These are phyloP conservation scores for Lasioglossum figueresi DNA, from an alignment of 2,888 invertebrate genomes.

Conservation along the genomic window DNA sequence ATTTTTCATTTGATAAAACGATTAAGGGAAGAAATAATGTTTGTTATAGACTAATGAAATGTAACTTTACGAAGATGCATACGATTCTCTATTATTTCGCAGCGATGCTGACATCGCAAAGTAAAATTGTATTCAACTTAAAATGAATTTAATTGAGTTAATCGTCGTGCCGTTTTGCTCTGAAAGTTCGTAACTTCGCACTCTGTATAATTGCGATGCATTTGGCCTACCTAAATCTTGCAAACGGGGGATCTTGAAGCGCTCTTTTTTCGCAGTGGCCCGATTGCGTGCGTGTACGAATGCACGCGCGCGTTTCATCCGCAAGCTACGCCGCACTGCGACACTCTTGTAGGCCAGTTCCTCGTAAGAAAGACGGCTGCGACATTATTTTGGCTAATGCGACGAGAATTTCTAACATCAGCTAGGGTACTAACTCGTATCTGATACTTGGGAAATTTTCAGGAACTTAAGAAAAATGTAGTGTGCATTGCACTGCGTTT, in stretches of 20 bases:
- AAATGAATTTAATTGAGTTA: neutral
- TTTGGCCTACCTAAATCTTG: neutral
- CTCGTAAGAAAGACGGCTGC: neutral
- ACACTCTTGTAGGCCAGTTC: conserved; percentile 40
- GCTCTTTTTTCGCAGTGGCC: neutral
- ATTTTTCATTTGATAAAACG: too few relatives aligned
- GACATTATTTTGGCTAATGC: neutral
- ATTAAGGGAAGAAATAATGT: too few relatives aligned
- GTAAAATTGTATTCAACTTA: neutral
- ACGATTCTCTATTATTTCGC: neutral
- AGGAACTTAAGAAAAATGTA: neutral
- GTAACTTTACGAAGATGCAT: neutral
- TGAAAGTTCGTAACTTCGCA: neutral
- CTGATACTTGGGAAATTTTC: neutral
- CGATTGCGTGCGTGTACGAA: neutral
- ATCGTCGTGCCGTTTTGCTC: neutral
- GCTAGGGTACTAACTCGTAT: too few relatives aligned
- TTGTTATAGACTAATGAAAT: neutral
- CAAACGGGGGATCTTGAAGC: conserved; percentile 23
- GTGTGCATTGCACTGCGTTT: too few relatives aligned
- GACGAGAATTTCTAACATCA: neutral
- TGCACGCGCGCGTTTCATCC: conserved; percentile 29
- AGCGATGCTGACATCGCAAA: neutral
- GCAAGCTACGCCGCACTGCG: conserved; percentile 67
- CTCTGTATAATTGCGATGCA: conserved; percentile 29